Percentiles rank a stretch among this genome's conserved stretches.
phyloP scores from a whole-genome alignment of 2,797 vertebrate species.

The Huso huso region DNA sequence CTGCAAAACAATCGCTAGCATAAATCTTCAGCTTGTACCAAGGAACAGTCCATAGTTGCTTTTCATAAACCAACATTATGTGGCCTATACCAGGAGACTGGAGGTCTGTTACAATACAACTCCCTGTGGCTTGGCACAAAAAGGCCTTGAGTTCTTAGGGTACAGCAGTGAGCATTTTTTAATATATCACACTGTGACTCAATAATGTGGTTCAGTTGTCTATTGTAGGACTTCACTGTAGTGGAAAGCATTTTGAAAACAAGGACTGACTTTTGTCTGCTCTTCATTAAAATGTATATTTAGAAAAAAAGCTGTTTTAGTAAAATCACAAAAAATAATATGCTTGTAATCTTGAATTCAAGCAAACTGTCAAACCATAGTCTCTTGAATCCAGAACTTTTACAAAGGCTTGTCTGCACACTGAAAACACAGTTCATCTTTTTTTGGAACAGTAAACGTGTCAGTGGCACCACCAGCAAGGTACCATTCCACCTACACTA shows the following conservation, averaged over 20 bases:
- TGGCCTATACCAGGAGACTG: conserved; percentile 31
- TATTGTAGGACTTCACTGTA: conserved; percentile 34
- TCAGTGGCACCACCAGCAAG: too few relatives aligned
- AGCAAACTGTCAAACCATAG: conserved; percentile 33
- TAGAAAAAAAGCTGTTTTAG: conserved; percentile 34
- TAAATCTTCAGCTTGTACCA: not conserved
- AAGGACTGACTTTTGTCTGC: conserved; percentile 49
- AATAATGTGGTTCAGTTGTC: conserved; percentile 27
- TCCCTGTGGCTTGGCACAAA: conserved; percentile 33
- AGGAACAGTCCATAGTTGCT: not conserved
- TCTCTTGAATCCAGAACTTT: conserved; percentile 34
- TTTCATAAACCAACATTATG: too few relatives aligned
- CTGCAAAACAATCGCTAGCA: not conserved
- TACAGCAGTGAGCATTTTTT: conserved; percentile 19
- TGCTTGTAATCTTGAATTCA: conserved; percentile 34
- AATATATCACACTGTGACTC: conserved; percentile 20
- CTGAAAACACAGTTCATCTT: too few relatives aligned
- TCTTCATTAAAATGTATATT: conserved; percentile 46
- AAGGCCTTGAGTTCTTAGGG: conserved; percentile 13
- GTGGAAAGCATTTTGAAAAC: conserved; percentile 46
- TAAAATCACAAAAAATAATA: conserved; percentile 39
- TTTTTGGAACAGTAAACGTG: too few relatives aligned
- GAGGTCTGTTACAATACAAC: conserved; percentile 27
- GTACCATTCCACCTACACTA: too few relatives aligned
- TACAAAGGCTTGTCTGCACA: too few relatives aligned